phyloP scores from a whole-genome alignment of 2,113 vertebrate genomes.

The Xenopus tropicalis region UCB_Xtro_10.0 CM004444.2:49269501-49270000 shows the following conservation, averaged over 20 bases:
- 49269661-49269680: constrained; percentile 22
- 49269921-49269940: no score
- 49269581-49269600: not conserved
- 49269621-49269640: constrained; percentile 27
- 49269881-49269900: no score
- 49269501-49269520: not conserved
- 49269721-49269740: constrained; percentile 8
- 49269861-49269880: no score
- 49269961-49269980: no score
- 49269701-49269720: constrained; percentile 11
- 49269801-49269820: no score
- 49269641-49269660: constrained; percentile 12
- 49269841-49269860: no score
- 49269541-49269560: not conserved
- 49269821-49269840: no score
- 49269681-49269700: constrained; percentile 8
- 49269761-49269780: not conserved
- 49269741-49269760: constrained; percentile 9
- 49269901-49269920: no score
- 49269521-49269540: not conserved
- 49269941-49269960: no score
- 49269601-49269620: constrained; percentile 23
- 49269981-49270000: no score
- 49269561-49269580: not conserved
- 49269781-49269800: not conserved